These are phyloP conservation scores for Myiopsitta monachus DNA, from an alignment of 2,113 vertebrate genomes.

Conservation along the genomic window DNA sequence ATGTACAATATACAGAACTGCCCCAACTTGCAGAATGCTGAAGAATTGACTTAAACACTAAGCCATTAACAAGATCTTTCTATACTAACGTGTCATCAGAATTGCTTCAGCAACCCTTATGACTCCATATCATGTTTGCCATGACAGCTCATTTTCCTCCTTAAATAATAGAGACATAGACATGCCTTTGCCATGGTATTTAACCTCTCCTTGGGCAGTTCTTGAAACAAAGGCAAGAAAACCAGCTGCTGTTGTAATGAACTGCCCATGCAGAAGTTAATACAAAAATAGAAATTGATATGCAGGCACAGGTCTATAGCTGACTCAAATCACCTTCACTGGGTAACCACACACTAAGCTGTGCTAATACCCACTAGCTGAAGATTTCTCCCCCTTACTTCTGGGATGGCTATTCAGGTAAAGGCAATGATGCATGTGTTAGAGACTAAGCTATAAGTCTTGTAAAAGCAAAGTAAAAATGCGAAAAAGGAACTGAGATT, in stretches of 20 bases:
- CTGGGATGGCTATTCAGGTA: neutral
- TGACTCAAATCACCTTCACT: neutral
- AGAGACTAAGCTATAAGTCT: neutral
- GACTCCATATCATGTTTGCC: neutral
- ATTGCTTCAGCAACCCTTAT: conserved; percentile 8
- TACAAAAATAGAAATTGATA: neutral
- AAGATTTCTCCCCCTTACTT: neutral
- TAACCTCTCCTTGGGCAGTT: neutral
- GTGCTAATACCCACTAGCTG: neutral
- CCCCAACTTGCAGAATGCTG: conserved; percentile 30
- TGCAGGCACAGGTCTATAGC: neutral
- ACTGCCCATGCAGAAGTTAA: neutral
- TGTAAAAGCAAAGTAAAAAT: neutral
- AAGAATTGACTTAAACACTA: conserved; percentile 48
- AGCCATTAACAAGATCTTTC: conserved; percentile 38
- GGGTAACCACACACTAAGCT: neutral
- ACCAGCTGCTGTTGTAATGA: neutral
- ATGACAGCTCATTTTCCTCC: neutral
- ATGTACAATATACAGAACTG: neutral
- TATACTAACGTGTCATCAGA: conserved; percentile 24
- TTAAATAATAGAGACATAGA: neutral
- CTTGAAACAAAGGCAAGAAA: neutral
- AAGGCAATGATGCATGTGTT: neutral
- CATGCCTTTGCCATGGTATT: neutral
- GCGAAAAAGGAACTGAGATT: neutral